These are phyloP conservation scores for Strigamia transsilvanica DNA, from an alignment of 2,888 invertebrate genomes.

Conservation along the genomic window DNA sequence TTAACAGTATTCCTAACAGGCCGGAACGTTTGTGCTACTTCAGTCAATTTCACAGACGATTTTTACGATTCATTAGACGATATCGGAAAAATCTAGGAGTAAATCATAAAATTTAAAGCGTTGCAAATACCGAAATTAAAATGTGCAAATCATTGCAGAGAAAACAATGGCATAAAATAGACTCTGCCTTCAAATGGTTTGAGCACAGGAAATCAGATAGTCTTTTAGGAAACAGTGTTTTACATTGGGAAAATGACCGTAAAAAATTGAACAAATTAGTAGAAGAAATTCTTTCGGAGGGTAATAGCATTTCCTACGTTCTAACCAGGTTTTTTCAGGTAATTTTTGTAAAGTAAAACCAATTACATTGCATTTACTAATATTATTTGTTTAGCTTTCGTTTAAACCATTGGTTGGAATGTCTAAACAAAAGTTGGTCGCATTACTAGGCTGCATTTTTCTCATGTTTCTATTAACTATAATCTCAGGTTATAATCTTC, in stretches of 20 bases:
- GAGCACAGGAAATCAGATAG: constrained; percentile 13
- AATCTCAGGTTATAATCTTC: constrained; percentile 19
- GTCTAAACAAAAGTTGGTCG: constrained; percentile 16
- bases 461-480: constrained; percentile 3
- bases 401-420: neutral
- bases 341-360: no score
- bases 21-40: constrained; percentile 39
- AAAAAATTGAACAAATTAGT: neutral
- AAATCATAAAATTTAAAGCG: neutral
- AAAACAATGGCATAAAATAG: constrained; percentile 20
- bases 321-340: neutral
- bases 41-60: constrained; percentile 27
- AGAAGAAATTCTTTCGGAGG: constrained; percentile 4
- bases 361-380: no score
- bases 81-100: constrained; percentile 7
- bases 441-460: neutral
- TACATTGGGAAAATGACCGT: constrained; percentile 12
- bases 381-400: neutral
- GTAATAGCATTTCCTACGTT: neutral
- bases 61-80: constrained; percentile 29
- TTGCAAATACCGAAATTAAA: neutral
- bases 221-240: constrained; percentile 22
- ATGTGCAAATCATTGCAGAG: neutral
- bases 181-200: constrained; percentile 10
- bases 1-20: constrained; percentile 32